Conservation (phyloP, 2,113 vertebrate genomes). For the Dryoscopus gambensis region DNA sequence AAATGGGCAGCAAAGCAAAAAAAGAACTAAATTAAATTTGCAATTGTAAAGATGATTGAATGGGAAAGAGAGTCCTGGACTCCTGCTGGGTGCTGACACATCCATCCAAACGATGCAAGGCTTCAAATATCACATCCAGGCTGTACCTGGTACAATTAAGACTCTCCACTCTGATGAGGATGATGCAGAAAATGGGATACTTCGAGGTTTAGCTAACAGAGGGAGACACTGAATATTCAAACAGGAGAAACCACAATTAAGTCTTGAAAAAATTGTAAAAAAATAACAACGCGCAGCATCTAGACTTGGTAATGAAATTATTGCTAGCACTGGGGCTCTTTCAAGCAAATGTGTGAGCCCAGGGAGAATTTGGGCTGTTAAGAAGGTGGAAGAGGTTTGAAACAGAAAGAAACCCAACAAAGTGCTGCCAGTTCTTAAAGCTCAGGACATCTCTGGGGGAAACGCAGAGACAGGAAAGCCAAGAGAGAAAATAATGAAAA, state of each 20-base stretch:
- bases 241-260: not conserved
- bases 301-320: not conserved
- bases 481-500: not conserved
- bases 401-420: not conserved
- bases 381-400: not conserved
- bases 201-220: not conserved
- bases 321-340: not conserved
- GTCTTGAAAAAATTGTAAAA: not conserved
- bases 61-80: not conserved
- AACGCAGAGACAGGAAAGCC: not conserved
- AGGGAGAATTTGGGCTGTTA: not conserved
- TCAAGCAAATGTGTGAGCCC: not conserved
- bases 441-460: not conserved
- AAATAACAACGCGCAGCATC: not conserved
- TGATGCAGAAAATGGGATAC: not conserved
- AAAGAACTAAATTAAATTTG: not conserved
- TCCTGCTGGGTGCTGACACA: not conserved
- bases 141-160: not conserved
- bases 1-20: not conserved
- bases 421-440: not conserved
- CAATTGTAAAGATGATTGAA: not conserved
- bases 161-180: not conserved
- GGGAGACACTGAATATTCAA: not conserved
- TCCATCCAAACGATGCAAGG: not conserved
- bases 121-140: not conserved